Conservation (phyloP, 2,888 invertebrate species). For the Lomographa bimaculata region DNA sequence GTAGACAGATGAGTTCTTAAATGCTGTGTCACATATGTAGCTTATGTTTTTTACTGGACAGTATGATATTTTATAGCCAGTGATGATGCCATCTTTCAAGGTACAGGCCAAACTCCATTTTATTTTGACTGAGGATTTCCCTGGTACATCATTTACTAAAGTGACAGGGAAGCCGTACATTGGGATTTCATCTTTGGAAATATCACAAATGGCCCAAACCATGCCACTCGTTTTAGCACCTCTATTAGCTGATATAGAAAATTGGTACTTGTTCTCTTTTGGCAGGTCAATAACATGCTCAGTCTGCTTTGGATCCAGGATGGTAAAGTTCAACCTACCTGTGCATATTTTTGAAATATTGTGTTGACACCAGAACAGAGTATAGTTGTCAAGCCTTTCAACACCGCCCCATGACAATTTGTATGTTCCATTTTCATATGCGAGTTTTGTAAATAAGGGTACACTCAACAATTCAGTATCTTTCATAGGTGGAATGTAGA, state of each 20-base stretch:
- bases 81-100: conserved; percentile 87
- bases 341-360: conserved; percentile 79
- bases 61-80: conserved; percentile 90
- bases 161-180: conserved; percentile 82
- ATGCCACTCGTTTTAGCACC: conserved; percentile 89
- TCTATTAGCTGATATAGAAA: conserved; percentile 92
- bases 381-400: conserved; percentile 85
- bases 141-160: conserved; percentile 60
- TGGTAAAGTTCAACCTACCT: conserved; percentile 73
- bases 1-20: conserved; percentile 57
- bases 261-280: conserved; percentile 85
- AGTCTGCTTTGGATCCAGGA: conserved; percentile 59
- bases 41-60: conserved; percentile 85
- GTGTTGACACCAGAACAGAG: conserved; percentile 90
- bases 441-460: conserved; percentile 87
- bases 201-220: conserved; percentile 91
- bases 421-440: conserved; percentile 88
- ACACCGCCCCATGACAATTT: conserved; percentile 90
- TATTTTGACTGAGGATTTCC: conserved; percentile 74
- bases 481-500: conserved; percentile 84
- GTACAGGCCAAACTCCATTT: conserved; percentile 91
- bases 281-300: conserved; percentile 85
- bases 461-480: conserved; percentile 73
- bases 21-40: conserved; percentile 79
- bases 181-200: conserved; percentile 68